Evolutionary conservation across 1,140 invertebrate species (phyloP).

Genomic region (Pogonus chalceus): DNA sequence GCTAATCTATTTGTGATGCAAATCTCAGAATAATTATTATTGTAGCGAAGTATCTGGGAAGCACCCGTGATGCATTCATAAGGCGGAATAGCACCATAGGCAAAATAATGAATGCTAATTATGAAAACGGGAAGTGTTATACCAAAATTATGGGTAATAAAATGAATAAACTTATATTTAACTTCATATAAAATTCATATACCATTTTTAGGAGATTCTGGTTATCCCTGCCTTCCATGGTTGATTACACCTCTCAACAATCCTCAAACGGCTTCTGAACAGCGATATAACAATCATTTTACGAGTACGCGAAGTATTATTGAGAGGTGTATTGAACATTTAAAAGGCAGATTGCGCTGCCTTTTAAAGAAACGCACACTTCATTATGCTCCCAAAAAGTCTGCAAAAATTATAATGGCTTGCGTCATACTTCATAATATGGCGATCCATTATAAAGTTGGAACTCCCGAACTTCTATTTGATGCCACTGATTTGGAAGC

Average conservation of each 20-base stretch:
- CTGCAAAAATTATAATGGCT: conserved; percentile 21
- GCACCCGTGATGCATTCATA: conserved; percentile 24
- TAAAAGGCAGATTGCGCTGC: conserved; percentile 24
- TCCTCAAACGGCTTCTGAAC: neutral
- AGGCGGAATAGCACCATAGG: conserved; percentile 20
- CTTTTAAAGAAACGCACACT: conserved; percentile 20
- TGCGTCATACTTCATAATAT: conserved; percentile 22
- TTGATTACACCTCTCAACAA: conserved; percentile 16
- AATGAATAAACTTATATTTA: neutral
- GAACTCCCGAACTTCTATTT: no score
- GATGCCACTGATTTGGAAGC: no score
- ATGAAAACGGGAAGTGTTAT: conserved; percentile 13
- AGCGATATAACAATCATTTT: neutral
- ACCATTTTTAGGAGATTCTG: conserved; percentile 20
- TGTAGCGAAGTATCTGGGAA: conserved; percentile 24
- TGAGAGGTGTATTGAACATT: conserved; percentile 12
- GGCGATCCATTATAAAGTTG: neutral
- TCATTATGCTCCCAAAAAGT: conserved; percentile 21
- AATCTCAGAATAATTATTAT: conserved; percentile 22
- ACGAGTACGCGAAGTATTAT: neutral
- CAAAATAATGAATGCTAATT: conserved; percentile 14
- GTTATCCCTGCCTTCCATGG: conserved; percentile 21
- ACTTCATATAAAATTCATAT: conserved; percentile 14
- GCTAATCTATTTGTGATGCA: conserved; percentile 24
- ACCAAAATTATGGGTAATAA: conserved; percentile 4